Evolutionary conservation across 2,113 vertebrate species (phyloP).

Genomic region (Misgurnus anguillicaudatus): DNA sequence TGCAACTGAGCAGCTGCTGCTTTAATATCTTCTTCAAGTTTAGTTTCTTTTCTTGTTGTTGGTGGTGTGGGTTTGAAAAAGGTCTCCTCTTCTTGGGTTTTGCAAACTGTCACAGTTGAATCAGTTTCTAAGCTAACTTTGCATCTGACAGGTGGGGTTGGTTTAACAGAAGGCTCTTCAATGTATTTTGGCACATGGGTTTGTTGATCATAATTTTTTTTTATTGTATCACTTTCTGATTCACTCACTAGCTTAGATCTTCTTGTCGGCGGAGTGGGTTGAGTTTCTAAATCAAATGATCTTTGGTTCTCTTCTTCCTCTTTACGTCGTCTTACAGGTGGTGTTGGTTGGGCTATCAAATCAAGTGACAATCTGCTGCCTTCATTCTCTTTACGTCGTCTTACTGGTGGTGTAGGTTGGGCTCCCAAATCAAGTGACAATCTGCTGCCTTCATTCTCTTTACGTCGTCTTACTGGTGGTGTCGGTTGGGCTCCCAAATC

Average conservation of each 20-base stretch:
- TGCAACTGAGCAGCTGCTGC: background rate
- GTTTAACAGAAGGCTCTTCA: constrained; percentile 27
- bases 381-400: background rate
- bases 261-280: constrained; percentile 35
- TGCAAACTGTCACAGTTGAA: background rate
- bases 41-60: constrained; percentile 22
- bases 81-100: constrained; percentile 12
- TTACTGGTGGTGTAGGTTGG: constrained; percentile 24
- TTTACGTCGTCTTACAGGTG: constrained; percentile 13
- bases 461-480: constrained; percentile 23
- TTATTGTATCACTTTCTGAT: background rate
- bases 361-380: background rate
- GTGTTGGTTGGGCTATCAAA: background rate
- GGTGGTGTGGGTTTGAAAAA: constrained; percentile 30
- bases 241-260: constrained; percentile 7
- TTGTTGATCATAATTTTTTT: constrained; percentile 7
- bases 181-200: constrained; percentile 14
- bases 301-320: background rate
- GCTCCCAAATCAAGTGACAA: background rate
- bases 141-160: constrained; percentile 36
- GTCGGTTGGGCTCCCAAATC: constrained; percentile 2
- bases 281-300: background rate
- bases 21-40: background rate
- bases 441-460: background rate
- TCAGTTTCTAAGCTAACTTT: constrained; percentile 34